Evolutionary conservation across 1,140 invertebrate genomes (phyloP).

Genomic region (Bombus ignitus): DNA sequence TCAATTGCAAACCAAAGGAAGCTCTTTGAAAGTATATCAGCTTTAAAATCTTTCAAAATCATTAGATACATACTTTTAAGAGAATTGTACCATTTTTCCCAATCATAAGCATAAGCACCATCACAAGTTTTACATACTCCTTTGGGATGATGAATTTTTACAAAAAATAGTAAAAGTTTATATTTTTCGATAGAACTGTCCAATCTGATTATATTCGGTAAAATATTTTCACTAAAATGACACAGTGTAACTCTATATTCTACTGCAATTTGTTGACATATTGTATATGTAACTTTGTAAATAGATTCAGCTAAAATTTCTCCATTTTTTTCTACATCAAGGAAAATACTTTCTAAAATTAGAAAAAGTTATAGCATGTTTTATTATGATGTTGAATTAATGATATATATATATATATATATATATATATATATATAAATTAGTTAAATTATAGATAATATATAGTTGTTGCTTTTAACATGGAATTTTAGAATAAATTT

Average conservation of each 20-base stretch:
- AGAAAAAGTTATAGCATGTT: not conserved
- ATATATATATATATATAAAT: not conserved
- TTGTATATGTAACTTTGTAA: conserved; percentile 64
- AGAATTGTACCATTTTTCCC: conserved; percentile 70
- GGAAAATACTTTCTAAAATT: conserved; percentile 62
- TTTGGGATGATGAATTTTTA: conserved; percentile 75
- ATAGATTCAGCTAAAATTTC: conserved; percentile 56
- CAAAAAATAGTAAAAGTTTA: conserved; percentile 69
- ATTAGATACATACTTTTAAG: conserved; percentile 67
- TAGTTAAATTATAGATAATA: not conserved
- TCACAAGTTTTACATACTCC: conserved; percentile 60
- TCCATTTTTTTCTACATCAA: conserved; percentile 51
- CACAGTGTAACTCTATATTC: conserved; percentile 72
- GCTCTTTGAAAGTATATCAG: conserved; percentile 48
- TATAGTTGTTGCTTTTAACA: conserved; percentile 4
- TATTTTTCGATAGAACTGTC: conserved; percentile 71
- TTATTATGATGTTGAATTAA: not conserved
- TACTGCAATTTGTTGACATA: conserved; percentile 69
- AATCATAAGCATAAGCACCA: conserved; percentile 63
- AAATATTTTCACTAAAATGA: conserved; percentile 73
- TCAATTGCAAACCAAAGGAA: conserved; percentile 69
- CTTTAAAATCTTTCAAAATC: conserved; percentile 68
- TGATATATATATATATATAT: not conserved
- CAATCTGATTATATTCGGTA: conserved; percentile 60
- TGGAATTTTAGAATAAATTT: conserved; percentile 7